Conservation (phyloP, 1,140 invertebrate species). For the Hesperophylax magnus region DNA sequence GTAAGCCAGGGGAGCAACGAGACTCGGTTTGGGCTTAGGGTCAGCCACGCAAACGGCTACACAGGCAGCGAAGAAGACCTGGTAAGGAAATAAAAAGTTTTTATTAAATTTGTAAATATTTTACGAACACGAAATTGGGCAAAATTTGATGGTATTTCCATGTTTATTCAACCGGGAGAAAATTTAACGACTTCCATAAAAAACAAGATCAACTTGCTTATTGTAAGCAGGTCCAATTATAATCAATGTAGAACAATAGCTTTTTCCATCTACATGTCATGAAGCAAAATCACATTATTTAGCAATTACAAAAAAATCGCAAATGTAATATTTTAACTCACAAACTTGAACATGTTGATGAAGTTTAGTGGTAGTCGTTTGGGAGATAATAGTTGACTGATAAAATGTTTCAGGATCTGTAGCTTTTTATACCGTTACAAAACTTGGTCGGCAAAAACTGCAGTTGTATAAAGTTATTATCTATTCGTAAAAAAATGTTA, state of each 20-base stretch:
- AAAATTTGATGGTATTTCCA: no score
- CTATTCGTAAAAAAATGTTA: no score
- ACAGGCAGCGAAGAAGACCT: conserved; percentile 67
- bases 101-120: not conserved
- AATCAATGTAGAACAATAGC: no score
- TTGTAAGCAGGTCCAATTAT: no score
- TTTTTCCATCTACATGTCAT: no score
- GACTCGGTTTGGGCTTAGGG: conserved; percentile 64
- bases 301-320: no score
- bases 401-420: not conserved
- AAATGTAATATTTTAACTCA: conserved; percentile 44
- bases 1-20: conserved; percentile 68
- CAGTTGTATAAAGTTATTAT: no score
- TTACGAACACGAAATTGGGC: not conserved
- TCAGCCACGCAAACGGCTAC: conserved; percentile 70
- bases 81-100: not conserved
- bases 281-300: no score
- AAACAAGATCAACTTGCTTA: no score
- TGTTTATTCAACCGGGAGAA: no score
- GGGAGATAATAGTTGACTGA: conserved; percentile 51
- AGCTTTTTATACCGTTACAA: conserved; percentile 47
- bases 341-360: conserved; percentile 59
- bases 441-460: not conserved
- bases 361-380: conserved; percentile 30
- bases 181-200: no score